Percentiles rank a stretch among this genome's conserved stretches.
Conservation (phyloP, 2,113 vertebrate species). For the Larimichthys polyactis region DNA sequence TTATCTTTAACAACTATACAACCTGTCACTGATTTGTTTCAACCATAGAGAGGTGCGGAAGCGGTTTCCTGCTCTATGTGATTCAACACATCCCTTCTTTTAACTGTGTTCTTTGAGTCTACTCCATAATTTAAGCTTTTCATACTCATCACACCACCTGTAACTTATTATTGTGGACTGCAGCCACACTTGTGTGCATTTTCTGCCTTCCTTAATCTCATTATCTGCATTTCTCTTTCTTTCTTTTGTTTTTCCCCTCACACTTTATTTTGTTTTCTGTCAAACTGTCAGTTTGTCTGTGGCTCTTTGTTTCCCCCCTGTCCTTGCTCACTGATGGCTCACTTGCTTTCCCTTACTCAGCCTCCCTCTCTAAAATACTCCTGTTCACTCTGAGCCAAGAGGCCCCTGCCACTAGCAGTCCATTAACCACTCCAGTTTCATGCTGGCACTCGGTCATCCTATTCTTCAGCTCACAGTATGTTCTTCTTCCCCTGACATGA, state of each 20-base stretch:
- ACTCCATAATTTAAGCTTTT: slow-evolving; percentile 23
- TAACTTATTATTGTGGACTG: slow-evolving; percentile 20
- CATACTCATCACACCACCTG: slow-evolving; percentile 4
- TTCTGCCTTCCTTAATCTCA: slow-evolving; percentile 19
- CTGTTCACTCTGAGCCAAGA: slow-evolving; percentile 54
- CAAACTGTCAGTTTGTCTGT: slow-evolving; percentile 3
- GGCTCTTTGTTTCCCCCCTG: not conserved
- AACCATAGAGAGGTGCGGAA: not conserved
- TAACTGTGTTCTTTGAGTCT: slow-evolving; percentile 7
- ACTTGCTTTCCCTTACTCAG: slow-evolving; percentile 39
- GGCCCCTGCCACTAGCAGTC: slow-evolving; percentile 55
- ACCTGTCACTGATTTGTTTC: not conserved
- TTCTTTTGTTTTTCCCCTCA: slow-evolving; percentile 6
- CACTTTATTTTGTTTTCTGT: slow-evolving; percentile 10
- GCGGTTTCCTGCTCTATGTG: not conserved
- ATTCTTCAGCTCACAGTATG: slow-evolving; percentile 55
- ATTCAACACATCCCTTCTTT: not conserved
- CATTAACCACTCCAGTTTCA: slow-evolving; percentile 76
- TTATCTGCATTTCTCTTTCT: slow-evolving; percentile 24
- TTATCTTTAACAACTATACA: slow-evolving; percentile 2
- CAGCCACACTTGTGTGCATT: not conserved
- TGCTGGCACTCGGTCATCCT: slow-evolving; percentile 60
- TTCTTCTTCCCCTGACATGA: slow-evolving; percentile 53
- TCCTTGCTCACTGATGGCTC: slow-evolving; percentile 27
- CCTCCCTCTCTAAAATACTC: slow-evolving; percentile 50